phyloP scores from a whole-genome alignment of 2,888 invertebrate species.

The Drosophila multiciliata region DNA sequence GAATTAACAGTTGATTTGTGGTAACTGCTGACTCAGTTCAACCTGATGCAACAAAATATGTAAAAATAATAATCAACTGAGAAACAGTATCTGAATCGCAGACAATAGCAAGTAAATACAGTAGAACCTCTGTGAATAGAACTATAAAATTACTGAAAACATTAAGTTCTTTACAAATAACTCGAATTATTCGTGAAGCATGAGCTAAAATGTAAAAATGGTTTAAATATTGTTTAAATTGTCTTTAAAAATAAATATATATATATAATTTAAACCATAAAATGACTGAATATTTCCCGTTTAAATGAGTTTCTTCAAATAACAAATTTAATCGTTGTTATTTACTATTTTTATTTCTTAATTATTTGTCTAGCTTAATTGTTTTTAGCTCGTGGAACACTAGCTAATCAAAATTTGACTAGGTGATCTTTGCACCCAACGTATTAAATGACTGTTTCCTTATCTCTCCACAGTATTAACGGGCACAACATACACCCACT shows the following conservation, averaged over 20 bases:
- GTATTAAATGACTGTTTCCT: slow-evolving; percentile 22
- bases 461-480: slow-evolving; percentile 41
- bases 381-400: background rate
- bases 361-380: background rate
- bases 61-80: slow-evolving; percentile 30
- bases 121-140: background rate
- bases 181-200: background rate
- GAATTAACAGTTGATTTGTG: slow-evolving; percentile 3
- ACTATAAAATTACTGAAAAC: background rate
- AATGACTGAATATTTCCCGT: background rate
- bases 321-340: background rate
- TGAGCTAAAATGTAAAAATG: background rate
- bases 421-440: slow-evolving; percentile 49
- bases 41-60: slow-evolving; percentile 22
- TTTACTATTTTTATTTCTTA: background rate
- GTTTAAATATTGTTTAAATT: background rate
- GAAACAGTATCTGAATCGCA: background rate
- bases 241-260: background rate
- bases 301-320: background rate
- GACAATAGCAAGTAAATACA: slow-evolving; percentile 19
- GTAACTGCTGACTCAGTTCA: slow-evolving; percentile 58
- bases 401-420: slow-evolving; percentile 36
- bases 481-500: background rate
- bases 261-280: background rate
- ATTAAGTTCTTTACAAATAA: background rate